Evolutionary conservation across 2,888 invertebrate species (phyloP).

Genomic region (Sclerodermus sp.): DNA sequence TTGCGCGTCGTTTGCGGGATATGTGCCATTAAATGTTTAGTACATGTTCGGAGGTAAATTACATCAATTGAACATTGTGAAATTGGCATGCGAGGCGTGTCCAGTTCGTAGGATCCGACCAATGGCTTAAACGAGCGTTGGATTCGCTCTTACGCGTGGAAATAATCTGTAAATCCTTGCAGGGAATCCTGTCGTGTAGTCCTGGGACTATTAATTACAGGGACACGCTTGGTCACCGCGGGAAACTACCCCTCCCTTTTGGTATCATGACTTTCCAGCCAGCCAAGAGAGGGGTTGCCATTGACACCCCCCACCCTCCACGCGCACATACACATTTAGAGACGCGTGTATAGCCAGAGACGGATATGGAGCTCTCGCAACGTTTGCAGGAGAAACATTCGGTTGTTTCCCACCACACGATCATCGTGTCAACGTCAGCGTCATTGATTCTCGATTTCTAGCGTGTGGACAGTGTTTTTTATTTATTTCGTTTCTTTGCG

Average conservation of each 20-base stretch:
- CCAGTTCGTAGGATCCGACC: not conserved
- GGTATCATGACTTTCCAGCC: constrained; percentile 5
- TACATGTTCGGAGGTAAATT: too few relatives aligned
- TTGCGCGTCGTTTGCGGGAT: too few relatives aligned
- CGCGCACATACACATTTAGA: constrained; percentile 14
- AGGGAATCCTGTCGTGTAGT: not conserved
- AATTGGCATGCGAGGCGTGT: not conserved
- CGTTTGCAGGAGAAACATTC: too few relatives aligned
- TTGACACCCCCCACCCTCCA: not conserved
- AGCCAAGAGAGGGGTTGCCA: not conserved
- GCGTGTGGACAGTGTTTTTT: too few relatives aligned
- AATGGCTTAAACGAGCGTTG: constrained; percentile 23
- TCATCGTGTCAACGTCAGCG: too few relatives aligned
- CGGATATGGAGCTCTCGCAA: too few relatives aligned
- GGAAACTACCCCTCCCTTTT: constrained; percentile 25
- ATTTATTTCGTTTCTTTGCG: too few relatives aligned
- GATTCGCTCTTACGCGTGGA: constrained; percentile 20
- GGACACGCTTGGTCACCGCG: constrained; percentile 35
- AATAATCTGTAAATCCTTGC: constrained; percentile 26
- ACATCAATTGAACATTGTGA: too few relatives aligned
- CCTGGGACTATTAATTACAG: constrained; percentile 44
- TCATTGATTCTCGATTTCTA: too few relatives aligned
- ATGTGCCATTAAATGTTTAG: too few relatives aligned
- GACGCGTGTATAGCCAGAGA: not conserved
- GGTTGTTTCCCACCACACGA: too few relatives aligned